Conservation (phyloP, 2,113 vertebrate species). For the Platichthys flesus region DNA sequence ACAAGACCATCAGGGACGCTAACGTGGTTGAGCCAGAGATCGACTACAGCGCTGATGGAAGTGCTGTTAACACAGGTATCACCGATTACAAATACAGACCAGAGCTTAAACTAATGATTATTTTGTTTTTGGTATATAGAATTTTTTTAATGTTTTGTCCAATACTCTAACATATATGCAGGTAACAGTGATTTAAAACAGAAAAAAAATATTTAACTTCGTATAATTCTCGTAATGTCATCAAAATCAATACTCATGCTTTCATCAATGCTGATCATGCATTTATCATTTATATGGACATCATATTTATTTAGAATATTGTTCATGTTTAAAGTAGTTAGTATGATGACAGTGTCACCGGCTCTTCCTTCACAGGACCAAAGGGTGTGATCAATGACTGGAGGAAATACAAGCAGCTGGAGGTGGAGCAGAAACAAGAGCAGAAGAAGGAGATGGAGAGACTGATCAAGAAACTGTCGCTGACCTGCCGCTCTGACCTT, state of each 20-base stretch:
- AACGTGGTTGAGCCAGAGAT: conserved; percentile 75
- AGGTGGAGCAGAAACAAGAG: conserved; percentile 93
- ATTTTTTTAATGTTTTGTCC: too few species aligned
- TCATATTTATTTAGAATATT: not conserved
- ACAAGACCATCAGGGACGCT: conserved; percentile 77
- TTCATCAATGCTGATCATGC: not conserved
- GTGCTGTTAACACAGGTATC: conserved; percentile 92
- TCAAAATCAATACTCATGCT: too few species aligned
- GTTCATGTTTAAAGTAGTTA: not conserved
- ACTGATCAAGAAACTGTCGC: conserved; percentile 92
- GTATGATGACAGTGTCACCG: not conserved
- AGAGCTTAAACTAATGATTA: too few species aligned
- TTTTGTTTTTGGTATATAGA: not conserved
- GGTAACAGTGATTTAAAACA: too few species aligned
- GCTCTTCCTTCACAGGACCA: conserved; percentile 83
- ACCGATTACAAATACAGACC: not conserved
- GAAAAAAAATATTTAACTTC: too few species aligned
- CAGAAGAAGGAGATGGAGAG: conserved; percentile 94
- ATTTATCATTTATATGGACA: not conserved
- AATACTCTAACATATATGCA: too few species aligned
- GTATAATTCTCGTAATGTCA: too few species aligned
- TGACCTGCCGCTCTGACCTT: conserved; percentile 93
- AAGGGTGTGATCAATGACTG: conserved; percentile 99
- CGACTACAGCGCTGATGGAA: conserved; percentile 87
- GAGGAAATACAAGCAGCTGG: conserved; percentile 96